Evolutionary conservation across 2,888 invertebrate genomes (phyloP).

Genomic region (Pachycephus smyrnensis): DNA sequence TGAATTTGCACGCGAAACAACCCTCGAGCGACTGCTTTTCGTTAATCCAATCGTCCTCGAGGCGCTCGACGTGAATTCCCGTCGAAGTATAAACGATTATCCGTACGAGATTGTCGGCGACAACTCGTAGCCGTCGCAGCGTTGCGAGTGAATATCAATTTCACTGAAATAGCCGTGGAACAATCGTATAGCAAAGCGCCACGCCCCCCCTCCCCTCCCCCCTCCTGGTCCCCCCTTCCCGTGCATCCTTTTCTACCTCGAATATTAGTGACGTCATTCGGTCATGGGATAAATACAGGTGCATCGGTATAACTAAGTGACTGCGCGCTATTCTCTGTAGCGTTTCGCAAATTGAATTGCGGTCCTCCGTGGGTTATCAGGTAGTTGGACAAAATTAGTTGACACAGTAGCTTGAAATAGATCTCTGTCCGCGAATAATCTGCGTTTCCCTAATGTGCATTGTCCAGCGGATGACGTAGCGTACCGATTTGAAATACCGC

Average conservation of each 20-base stretch:
- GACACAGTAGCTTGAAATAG: neutral
- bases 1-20: neutral
- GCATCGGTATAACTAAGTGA: neutral
- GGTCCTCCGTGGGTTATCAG: neutral
- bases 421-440: neutral
- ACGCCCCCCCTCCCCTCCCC: too few relatives aligned
- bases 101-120: neutral
- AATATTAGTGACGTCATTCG: neutral
- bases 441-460: neutral
- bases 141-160: neutral
- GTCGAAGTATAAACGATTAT: neutral
- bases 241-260: neutral
- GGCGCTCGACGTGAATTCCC: neutral
- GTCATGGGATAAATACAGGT: neutral
- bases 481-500: too few relatives aligned
- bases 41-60: neutral
- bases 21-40: neutral
- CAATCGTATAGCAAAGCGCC: neutral
- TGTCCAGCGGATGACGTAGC: neutral
- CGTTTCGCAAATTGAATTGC: neutral
- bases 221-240: too few relatives aligned
- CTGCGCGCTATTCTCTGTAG: neutral
- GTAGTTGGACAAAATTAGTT: neutral
- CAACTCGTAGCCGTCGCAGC: neutral
- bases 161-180: neutral